Conservation (phyloP, 2,888 invertebrate species). For the Thysanoteuthis rhombus region DNA sequence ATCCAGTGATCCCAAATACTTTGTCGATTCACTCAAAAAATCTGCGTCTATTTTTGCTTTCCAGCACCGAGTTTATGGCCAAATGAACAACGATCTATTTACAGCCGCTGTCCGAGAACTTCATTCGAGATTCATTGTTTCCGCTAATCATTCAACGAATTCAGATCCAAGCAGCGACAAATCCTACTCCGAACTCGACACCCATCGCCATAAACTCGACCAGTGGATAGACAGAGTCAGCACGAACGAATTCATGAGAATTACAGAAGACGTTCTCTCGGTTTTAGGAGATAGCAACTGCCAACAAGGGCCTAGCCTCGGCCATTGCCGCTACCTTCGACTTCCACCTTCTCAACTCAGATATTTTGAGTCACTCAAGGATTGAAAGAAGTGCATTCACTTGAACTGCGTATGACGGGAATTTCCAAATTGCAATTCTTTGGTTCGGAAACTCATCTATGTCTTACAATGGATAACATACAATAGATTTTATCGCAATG, state of each 20-base stretch:
- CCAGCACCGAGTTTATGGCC: background rate
- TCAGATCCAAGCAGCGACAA: background rate
- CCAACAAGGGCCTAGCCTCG: background rate
- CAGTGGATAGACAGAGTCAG: background rate
- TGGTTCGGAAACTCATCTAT: too few species aligned
- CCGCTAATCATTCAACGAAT: background rate
- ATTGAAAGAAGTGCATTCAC: too few species aligned
- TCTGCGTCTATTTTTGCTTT: background rate
- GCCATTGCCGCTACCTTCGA: background rate
- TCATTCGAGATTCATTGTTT: background rate
- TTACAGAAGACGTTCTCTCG: background rate
- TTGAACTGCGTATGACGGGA: too few species aligned
- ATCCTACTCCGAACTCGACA: background rate
- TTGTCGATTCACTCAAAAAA: background rate
- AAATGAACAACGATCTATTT: background rate
- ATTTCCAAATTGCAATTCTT: too few species aligned
- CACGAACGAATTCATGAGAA: background rate
- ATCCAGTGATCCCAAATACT: background rate
- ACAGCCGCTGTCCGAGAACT: background rate
- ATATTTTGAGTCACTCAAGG: background rate
- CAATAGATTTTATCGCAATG: too few species aligned
- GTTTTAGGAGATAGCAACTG: background rate
- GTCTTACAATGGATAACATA: too few species aligned
- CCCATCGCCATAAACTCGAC: background rate
- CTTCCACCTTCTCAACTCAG: background rate